Conservation (phyloP, 2,113 vertebrate genomes). For the Leucoraja erinaceus region DNA sequence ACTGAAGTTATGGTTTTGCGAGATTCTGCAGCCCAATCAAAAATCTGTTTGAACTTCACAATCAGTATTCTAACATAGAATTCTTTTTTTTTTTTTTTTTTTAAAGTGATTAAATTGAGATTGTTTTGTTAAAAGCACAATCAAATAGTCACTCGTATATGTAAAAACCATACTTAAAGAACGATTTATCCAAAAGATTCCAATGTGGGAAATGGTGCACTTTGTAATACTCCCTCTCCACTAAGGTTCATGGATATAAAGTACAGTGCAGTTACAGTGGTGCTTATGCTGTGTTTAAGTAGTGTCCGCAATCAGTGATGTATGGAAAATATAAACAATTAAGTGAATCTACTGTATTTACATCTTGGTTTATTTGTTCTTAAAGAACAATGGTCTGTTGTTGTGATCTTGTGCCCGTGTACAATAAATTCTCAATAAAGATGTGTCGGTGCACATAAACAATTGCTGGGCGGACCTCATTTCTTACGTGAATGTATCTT, state of each 20-base stretch:
- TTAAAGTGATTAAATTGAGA: neutral
- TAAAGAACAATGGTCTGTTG: slow-evolving; percentile 34
- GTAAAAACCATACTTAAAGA: neutral
- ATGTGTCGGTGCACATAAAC: slow-evolving; percentile 23
- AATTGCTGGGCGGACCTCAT: neutral
- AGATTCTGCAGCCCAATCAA: no score
- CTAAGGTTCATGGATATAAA: slow-evolving; percentile 8
- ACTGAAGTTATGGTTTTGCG: neutral
- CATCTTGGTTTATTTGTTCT: slow-evolving; percentile 36
- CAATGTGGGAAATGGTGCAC: slow-evolving; percentile 24
- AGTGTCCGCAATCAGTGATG: slow-evolving; percentile 24
- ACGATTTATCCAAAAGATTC: neutral
- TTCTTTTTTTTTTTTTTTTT: neutral
- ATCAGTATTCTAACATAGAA: neutral
- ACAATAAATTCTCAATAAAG: slow-evolving; percentile 34
- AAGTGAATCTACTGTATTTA: slow-evolving; percentile 30
- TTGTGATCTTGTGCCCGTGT: slow-evolving; percentile 32
- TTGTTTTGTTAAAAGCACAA: neutral
- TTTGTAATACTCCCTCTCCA: slow-evolving; percentile 8
- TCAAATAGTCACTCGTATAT: neutral
- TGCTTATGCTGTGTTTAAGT: slow-evolving; percentile 31
- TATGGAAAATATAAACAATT: slow-evolving; percentile 32
- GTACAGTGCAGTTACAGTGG: slow-evolving; percentile 17
- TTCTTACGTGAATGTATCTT: neutral
- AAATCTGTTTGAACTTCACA: neutral